A percentile compares a stretch with the other conserved stretches of the same genome.
phyloP scores from a whole-genome alignment of 1,140 invertebrate genomes.

The Drosophila neocordata region DNA sequence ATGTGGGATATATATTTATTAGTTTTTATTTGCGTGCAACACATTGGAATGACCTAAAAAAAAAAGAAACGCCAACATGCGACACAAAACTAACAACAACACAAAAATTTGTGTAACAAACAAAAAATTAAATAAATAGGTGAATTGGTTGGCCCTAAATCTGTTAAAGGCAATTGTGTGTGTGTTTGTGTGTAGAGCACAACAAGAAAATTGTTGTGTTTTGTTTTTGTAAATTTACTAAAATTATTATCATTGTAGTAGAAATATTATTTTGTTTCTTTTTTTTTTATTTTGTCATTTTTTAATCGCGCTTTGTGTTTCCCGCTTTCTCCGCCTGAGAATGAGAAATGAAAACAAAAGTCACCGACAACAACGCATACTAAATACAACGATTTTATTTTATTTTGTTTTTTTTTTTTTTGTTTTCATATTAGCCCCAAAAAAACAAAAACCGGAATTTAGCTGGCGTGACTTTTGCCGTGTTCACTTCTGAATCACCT shows the following conservation, averaged over 20 bases:
- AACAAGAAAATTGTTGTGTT: constrained; percentile 24
- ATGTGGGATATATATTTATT: neutral
- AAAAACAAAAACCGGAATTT: constrained; percentile 32
- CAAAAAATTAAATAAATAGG: constrained; percentile 77
- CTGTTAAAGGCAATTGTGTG: constrained; percentile 44
- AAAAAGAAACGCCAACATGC: constrained; percentile 71
- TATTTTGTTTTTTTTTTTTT: constrained; percentile 3
- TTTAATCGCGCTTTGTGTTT: constrained; percentile 40
- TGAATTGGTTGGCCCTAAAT: constrained; percentile 68
- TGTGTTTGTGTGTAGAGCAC: constrained; percentile 6
- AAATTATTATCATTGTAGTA: constrained; percentile 52
- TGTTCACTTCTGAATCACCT: neutral
- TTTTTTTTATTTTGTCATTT: constrained; percentile 15
- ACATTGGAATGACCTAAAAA: constrained; percentile 62
- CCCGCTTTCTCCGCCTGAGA: constrained; percentile 63
- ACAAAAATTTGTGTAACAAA: constrained; percentile 31
- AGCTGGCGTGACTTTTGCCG: constrained; percentile 34
- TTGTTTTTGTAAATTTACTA: constrained; percentile 37
- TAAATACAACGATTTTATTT: constrained; percentile 27
- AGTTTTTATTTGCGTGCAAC: constrained; percentile 24
- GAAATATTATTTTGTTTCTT: constrained; percentile 32
- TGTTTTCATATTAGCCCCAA: constrained; percentile 18
- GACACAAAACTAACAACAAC: constrained; percentile 45
- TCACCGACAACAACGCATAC: constrained; percentile 22
- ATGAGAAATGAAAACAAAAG: constrained; percentile 70